Evolutionary conservation across 2,113 vertebrate genomes (phyloP).

Genomic region (Mionectes macconnelli): DNA sequence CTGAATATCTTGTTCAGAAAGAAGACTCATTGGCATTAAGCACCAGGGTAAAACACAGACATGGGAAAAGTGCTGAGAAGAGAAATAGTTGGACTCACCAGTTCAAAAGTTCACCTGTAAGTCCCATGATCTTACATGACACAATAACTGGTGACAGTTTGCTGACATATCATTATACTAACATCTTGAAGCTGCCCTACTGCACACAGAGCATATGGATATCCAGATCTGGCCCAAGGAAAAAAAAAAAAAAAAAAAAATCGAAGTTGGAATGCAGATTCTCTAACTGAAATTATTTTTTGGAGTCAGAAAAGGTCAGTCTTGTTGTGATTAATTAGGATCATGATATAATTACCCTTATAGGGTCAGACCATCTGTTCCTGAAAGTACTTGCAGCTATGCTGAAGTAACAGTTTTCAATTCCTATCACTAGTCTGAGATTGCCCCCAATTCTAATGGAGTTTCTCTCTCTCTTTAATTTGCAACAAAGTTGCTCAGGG

Average conservation of each 20-base stretch:
- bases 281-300: neutral
- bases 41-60: neutral
- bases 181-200: neutral
- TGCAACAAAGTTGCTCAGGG: neutral
- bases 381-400: neutral
- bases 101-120: neutral
- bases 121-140: neutral
- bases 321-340: neutral
- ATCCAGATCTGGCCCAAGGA: neutral
- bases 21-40: neutral
- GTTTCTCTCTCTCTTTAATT: neutral
- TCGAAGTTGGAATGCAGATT: neutral
- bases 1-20: neutral
- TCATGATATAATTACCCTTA: neutral
- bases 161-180: neutral
- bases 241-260: neutral
- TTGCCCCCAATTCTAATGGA: neutral
- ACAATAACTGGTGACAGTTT: neutral
- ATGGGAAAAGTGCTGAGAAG: neutral
- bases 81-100: neutral
- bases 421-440: neutral
- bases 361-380: neutral
- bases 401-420: neutral
- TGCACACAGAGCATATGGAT: neutral
- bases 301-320: neutral